Percentiles rank a stretch among this genome's conserved stretches.
Evolutionary conservation across 2,797 vertebrate species (phyloP).

Genomic region (Myotis pilosus): DNA sequence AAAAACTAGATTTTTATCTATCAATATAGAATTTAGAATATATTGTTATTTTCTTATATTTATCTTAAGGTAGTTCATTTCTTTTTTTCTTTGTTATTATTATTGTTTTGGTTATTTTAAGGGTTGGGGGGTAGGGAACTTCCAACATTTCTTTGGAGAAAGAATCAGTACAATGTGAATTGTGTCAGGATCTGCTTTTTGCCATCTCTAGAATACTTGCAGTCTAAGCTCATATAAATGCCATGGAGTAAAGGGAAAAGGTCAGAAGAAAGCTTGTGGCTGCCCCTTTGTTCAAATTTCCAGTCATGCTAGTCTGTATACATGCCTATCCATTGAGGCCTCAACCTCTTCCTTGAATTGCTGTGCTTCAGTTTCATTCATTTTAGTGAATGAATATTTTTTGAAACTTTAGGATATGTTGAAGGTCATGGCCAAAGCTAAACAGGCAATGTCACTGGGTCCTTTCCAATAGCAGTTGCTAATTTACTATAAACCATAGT

Average conservation of each 20-base stretch:
- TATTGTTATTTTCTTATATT: neutral
- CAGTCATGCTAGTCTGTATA: constrained; percentile 25
- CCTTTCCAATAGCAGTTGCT: neutral
- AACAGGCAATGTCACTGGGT: neutral
- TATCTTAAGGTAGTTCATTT: neutral
- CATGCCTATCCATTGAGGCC: neutral
- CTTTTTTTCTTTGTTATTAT: neutral
- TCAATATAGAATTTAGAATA: neutral
- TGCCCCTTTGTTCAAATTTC: constrained; percentile 27
- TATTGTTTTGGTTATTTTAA: neutral
- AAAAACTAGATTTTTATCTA: neutral
- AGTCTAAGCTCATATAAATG: constrained; percentile 57
- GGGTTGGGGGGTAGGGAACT: neutral
- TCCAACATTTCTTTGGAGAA: constrained; percentile 28
- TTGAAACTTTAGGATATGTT: constrained; percentile 6
- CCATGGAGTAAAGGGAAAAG: constrained; percentile 27
- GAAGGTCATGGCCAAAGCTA: constrained; percentile 42
- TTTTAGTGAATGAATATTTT: constrained; percentile 41
- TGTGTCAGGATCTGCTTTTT: neutral
- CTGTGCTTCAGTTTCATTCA: constrained; percentile 52
- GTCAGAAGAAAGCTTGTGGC: neutral
- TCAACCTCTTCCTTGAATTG: constrained; percentile 32
- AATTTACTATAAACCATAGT: neutral
- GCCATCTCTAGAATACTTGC: constrained; percentile 38
- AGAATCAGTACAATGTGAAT: neutral